Conservation (phyloP, 37 sponge, comb jelly and placozoan species). For the Spongia lamella region DNA sequence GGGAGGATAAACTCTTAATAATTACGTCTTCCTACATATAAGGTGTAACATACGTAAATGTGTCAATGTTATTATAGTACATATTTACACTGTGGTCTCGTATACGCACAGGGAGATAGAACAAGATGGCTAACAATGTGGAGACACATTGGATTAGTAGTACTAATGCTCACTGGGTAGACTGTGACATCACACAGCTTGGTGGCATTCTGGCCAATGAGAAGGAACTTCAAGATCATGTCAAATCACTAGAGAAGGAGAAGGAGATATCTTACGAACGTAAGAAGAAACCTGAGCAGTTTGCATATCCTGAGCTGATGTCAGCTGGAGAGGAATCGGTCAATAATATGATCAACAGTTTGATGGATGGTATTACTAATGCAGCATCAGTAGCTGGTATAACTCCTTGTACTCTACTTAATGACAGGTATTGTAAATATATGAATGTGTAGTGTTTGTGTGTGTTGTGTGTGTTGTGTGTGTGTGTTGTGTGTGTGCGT, state of each 20-base stretch:
- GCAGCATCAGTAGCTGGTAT: too few species aligned
- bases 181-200: conserved; percentile 5
- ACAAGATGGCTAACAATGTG: neutral
- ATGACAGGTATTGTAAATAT: too few species aligned
- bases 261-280: conserved; percentile 13
- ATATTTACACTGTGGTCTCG: neutral
- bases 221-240: neutral
- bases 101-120: neutral
- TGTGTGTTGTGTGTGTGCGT: too few species aligned
- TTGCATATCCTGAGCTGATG: conserved; percentile 11
- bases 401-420: too few species aligned
- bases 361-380: too few species aligned
- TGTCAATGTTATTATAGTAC: neutral
- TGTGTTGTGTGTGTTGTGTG: too few species aligned
- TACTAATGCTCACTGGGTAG: conserved; percentile 7
- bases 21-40: neutral
- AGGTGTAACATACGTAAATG: neutral
- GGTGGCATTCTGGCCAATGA: neutral
- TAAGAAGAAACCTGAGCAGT: neutral
- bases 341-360: neutral
- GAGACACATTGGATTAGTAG: conserved; percentile 3
- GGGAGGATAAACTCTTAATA: neutral
- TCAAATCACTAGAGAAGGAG: neutral
- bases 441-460: too few species aligned
- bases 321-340: conserved; percentile 38